Evolutionary conservation across 2,113 vertebrate genomes (phyloP), one percentile per base, ranked within the genome.

Genomic region (Neolamprologus sp.): DNA sequence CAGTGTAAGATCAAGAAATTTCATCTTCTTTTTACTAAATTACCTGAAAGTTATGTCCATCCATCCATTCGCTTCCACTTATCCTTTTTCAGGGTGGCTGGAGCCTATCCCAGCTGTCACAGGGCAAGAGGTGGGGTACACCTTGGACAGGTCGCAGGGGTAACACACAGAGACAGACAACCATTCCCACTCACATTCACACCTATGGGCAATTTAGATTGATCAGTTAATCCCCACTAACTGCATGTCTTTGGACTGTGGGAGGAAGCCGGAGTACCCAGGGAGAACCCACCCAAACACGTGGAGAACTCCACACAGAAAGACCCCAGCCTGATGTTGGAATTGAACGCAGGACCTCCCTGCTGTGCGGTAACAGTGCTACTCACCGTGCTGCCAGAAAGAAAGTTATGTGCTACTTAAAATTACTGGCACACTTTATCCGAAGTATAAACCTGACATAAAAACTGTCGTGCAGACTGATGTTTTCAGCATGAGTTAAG

Each of bases 261-360:
- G 0, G 7, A 28, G 55, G 55, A 58, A 58, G 26, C 26, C 0
- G 1, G 55, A 58, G 55, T 58, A 58, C 55, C 55, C 55, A 6
- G 55, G 26, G 26, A 28, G 26, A 28, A 28, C 55, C 13, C 7
- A 58, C 55, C 26, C 14, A 58, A 0, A 28, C 0, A 58, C 1
- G 4, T 28, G 55, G 55, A 58, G 0, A 58, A 31, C 55, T 58
- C 26, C 26, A 17, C 55, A 31, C 55, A 58, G 55, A 58, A 58
- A 58, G 55, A 31, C 55, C 26, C 55, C 14, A 9, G 26, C 13
- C 7, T 58, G 55, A 31, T 58, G 55, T 9, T 58, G 26, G 26
- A 58, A 58, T 58, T 58, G 14, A 58, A 17, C 26, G 7, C 55
- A 58, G 55, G 7, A 58, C 55, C 55, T 31, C 55, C 55, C 55